Evolutionary conservation across 2,797 vertebrate species (phyloP).

Genomic region (Ambastaia sidthimunki): DNA sequence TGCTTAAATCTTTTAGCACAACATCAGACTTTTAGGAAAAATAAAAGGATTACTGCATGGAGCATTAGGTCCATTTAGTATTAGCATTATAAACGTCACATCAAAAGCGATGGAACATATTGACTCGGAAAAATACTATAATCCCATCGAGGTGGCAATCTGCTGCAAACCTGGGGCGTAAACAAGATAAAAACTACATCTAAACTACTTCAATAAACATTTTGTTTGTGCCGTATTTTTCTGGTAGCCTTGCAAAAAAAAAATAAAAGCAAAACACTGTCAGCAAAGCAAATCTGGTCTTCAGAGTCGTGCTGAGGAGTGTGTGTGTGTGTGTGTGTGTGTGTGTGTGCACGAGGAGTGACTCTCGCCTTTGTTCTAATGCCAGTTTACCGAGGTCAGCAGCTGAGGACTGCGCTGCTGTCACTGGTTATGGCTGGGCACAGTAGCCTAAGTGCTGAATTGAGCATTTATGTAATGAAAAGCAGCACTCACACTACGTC

Average conservation of each 20-base stretch:
- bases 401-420: conserved; percentile 74
- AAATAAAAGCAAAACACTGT: not conserved
- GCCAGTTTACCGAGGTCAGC: conserved; percentile 82
- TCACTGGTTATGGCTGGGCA: conserved; percentile 79
- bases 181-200: not conserved
- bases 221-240: not conserved
- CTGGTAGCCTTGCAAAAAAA: not conserved
- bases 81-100: conserved; percentile 20
- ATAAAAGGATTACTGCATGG: conserved; percentile 39
- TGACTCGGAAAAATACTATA: conserved; percentile 26
- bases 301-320: conserved; percentile 25
- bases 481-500: conserved; percentile 64
- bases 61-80: conserved; percentile 24
- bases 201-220: not conserved
- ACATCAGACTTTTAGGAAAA: conserved; percentile 20
- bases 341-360: conserved; percentile 63
- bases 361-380: conserved; percentile 75
- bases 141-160: conserved; percentile 21
- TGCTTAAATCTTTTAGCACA: conserved; percentile 10
- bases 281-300: conserved; percentile 24
- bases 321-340: conserved; percentile 21
- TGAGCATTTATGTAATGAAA: conserved; percentile 81
- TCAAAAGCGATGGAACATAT: conserved; percentile 7
- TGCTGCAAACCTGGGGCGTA: conserved; percentile 1
- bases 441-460: conserved; percentile 77